These are phyloP conservation scores for Pelagia noctiluca DNA, from an alignment of 30 jellyfish, hydroid and myxozoan species.

Conservation along the genomic window DNA sequence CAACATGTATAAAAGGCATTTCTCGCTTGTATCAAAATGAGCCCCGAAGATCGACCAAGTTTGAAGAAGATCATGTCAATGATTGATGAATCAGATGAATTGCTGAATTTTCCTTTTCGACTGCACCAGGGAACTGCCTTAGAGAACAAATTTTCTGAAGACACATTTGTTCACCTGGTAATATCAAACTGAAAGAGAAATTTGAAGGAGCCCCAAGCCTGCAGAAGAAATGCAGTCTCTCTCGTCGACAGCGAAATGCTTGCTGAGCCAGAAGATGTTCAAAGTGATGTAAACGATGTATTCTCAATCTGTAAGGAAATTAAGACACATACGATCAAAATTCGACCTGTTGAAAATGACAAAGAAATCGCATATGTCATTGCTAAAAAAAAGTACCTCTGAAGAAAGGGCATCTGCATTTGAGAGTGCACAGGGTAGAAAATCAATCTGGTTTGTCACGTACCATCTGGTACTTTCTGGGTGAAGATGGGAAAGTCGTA, in stretches of 20 bases:
- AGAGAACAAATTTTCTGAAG: neutral
- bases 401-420: neutral
- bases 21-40: neutral
- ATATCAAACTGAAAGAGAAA: neutral
- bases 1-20: neutral
- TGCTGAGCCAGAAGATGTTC: neutral
- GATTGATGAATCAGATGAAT: too few species aligned
- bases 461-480: neutral
- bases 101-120: neutral
- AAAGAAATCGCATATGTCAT: neutral
- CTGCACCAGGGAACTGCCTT: neutral
- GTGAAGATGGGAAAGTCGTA: neutral
- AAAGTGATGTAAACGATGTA: neutral
- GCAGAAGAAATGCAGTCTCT: neutral
- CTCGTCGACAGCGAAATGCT: neutral
- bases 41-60: neutral
- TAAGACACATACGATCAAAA: neutral
- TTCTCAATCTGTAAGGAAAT: slow-evolving; percentile 3
- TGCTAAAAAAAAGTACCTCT: neutral
- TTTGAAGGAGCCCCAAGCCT: neutral
- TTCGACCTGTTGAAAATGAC: neutral
- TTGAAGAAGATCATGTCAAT: neutral
- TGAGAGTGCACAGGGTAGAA: neutral
- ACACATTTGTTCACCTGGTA: neutral
- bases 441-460: neutral